Evolutionary conservation across 2,888 invertebrate genomes (phyloP), one percentile per base, ranked within the genome.

Genomic region (Amorpha juglandis): DNA sequence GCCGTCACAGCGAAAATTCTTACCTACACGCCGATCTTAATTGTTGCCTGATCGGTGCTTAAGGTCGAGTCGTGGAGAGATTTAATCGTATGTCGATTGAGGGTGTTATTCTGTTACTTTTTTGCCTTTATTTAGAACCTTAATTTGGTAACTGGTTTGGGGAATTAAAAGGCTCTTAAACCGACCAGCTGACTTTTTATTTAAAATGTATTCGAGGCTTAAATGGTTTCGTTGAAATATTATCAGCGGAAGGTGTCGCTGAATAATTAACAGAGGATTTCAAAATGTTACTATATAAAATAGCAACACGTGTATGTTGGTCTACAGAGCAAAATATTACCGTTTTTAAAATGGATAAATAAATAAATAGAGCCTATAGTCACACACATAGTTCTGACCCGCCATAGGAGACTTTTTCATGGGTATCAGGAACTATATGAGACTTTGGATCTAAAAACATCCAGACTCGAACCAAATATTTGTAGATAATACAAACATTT

Each of bases 11-110:
- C 74, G 74, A 71, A 79, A 79, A 78, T 74, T 78, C 79, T 76
- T 77, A 78, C 78, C 75, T 78, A 74, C 74, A 75, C 75, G 63
- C 70, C 68, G 76, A 80, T 79, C 81, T 83, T 84, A 84, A 84
- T 84, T 83, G 83, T 82, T 78, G 79, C 69, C 73, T 77, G 81
- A 82, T 83, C 79, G 79, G 81, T 77, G 78, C 75, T 74, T 78
- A 69, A 74, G 80, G 81, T 80, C 75, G 78, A 69, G 74, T 78
- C 78, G 78, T 76, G 78, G 73, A 68, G 68, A 74, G 81, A 83
- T 84, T 77, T 73, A 80, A 84, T 82, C 81, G 81, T 63, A 45
- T 63, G 45, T 64, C 48, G 69, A 74, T 74, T 69, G 64, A 65
- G 68, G 68, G 78, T 74, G 73, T 74, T 76, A 82, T 81, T 83